A percentile compares a stretch with the other conserved stretches of the same genome.
These are phyloP conservation scores for Druceiella hillmani DNA, from an alignment of 2,888 invertebrate genomes.

Conservation along the genomic window DNA sequence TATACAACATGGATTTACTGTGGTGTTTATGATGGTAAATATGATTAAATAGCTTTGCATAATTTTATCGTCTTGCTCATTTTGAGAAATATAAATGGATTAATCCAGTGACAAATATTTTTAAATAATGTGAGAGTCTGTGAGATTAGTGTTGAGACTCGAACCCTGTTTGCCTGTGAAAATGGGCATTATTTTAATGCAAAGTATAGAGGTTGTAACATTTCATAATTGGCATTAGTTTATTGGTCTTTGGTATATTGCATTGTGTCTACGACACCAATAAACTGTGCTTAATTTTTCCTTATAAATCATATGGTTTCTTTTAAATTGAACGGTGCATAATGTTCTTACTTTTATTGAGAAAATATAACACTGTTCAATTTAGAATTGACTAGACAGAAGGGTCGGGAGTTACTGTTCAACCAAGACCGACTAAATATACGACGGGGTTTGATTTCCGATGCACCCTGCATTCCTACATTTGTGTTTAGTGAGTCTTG, in stretches of 20 bases:
- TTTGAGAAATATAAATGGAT: no score
- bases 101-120: no score
- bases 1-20: no score
- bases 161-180: constrained; percentile 51
- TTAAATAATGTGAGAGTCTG: constrained; percentile 2
- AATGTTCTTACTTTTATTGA: constrained; percentile 41
- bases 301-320: no score
- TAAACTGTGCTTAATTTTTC: no score
- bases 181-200: constrained; percentile 88
- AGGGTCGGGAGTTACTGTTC: constrained; percentile 53
- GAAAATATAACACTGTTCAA: constrained; percentile 48
- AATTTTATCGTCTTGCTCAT: no score
- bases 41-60: no score
- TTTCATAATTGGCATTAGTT: no score
- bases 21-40: no score
- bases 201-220: constrained; percentile 85
- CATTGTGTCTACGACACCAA: no score
- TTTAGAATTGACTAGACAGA: constrained; percentile 50
- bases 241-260: no score
- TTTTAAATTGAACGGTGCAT: constrained; percentile 53
- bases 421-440: constrained; percentile 55
- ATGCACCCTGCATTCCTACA: constrained; percentile 27
- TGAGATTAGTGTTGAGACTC: constrained; percentile 5
- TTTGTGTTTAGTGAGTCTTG: constrained; percentile 55
- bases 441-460: constrained; percentile 33